These are phyloP conservation scores for Acanthis flammea DNA, from an alignment of 2,797 vertebrate species.

Conservation along the genomic window DNA sequence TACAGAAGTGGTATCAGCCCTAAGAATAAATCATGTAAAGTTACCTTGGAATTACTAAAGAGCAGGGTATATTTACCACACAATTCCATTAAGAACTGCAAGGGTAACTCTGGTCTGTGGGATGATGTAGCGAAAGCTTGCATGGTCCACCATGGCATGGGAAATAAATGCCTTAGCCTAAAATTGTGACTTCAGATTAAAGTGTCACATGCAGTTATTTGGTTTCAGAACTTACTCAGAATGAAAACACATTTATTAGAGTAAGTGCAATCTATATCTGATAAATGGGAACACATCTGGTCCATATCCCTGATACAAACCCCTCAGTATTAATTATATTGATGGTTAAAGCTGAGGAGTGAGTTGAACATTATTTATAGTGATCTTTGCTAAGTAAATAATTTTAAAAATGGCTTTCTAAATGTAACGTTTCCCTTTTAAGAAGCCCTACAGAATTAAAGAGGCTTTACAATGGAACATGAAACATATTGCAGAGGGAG, in stretches of 20 bases:
- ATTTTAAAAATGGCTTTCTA: conserved; percentile 81
- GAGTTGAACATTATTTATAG: conserved; percentile 78
- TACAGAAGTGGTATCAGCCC: not conserved
- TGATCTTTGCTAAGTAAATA: conserved; percentile 82
- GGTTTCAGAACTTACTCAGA: conserved; percentile 65
- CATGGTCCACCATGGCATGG: not conserved
- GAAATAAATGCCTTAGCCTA: conserved; percentile 32
- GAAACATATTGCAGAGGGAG: conserved; percentile 88
- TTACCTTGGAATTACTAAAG: conserved; percentile 34
- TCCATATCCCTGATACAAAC: conserved; percentile 61
- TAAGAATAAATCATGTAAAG: not conserved
- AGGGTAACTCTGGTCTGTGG: not conserved
- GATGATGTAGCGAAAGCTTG: not conserved
- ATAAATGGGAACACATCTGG: conserved; percentile 79
- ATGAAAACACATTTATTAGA: conserved; percentile 71
- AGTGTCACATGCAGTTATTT: conserved; percentile 61
- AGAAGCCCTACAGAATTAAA: conserved; percentile 91
- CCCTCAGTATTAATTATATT: conserved; percentile 76
- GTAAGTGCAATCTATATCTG: conserved; percentile 70
- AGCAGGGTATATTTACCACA: not conserved
- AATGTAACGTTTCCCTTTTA: conserved; percentile 87
- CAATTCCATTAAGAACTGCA: not conserved
- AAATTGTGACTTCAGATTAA: conserved; percentile 54
- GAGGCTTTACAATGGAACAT: conserved; percentile 92
- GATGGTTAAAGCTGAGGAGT: conserved; percentile 75